Conservation (phyloP, 1,140 invertebrate species). For the Coboldia fuscipes region DNA sequence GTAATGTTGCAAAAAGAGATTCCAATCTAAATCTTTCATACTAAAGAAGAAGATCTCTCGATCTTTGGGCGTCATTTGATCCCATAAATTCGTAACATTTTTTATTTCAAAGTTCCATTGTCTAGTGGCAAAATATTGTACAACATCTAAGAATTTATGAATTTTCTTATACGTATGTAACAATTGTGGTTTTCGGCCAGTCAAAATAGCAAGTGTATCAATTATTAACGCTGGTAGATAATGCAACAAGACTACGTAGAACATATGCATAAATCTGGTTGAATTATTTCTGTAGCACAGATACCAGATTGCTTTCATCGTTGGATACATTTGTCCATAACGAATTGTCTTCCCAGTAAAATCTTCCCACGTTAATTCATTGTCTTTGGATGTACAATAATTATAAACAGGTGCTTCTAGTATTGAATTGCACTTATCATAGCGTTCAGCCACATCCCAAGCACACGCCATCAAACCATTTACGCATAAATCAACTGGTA, state of each 20-base stretch:
- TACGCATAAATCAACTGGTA: constrained; percentile 74
- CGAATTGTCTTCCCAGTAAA: constrained; percentile 26
- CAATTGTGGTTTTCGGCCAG: constrained; percentile 40
- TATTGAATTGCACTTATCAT: constrained; percentile 20
- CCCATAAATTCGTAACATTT: constrained; percentile 33
- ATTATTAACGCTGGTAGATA: constrained; percentile 40
- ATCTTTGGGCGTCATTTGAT: constrained; percentile 31
- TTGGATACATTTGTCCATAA: constrained; percentile 26
- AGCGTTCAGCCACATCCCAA: constrained; percentile 33
- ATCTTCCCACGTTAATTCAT: constrained; percentile 38
- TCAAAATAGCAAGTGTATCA: constrained; percentile 32
- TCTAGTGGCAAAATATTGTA: constrained; percentile 47
- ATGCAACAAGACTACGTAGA: constrained; percentile 33
- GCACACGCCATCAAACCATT: constrained; percentile 56
- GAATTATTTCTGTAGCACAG: constrained; percentile 9
- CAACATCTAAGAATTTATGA: constrained; percentile 41
- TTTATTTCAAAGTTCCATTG: constrained; percentile 49
- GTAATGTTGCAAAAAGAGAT: constrained; percentile 38
- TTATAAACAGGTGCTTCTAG: constrained; percentile 36
- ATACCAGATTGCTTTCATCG: constrained; percentile 31
- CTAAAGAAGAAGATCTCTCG: constrained; percentile 40
- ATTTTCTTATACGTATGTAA: constrained; percentile 52
- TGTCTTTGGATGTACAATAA: constrained; percentile 37
- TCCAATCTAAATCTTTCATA: constrained; percentile 43
- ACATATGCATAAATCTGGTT: constrained; percentile 21